Base-by-base conservation (phyloP, 2,888 invertebrate genomes). In the Phyllotreta striolata region DNA sequence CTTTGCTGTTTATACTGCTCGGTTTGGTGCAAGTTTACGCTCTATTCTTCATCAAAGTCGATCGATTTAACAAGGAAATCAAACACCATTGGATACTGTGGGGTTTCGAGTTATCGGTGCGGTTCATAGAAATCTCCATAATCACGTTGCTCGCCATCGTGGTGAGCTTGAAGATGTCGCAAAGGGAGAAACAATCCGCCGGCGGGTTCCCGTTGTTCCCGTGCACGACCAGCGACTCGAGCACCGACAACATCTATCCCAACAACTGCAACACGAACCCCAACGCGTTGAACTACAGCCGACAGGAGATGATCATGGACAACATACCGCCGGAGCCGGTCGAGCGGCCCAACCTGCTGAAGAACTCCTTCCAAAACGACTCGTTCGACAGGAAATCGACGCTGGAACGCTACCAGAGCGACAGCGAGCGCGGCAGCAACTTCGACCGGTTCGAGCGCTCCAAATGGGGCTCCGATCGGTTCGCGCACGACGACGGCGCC, bases 21-120 rank as follows among this genome's bases (percentile, higher is more conserved):
- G 93, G 93, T 1, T 88, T 88, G 9, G 85, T 95, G 34, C 95
- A 95, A 77, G 87, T 95, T 24, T 95, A 94, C 78, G 93, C 92
- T 1, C 85, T 91, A 52, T 87, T 90, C 74, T 88, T 87, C 52
- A 87, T 90, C 46, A 84, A 85, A 75, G 81, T 74, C 7, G 80
- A 81, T 66, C 72, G 78, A 41, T 81, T 81, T 73, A 85, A 85
- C 13, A 84, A 83, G 62, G 86, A 87, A 82, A 85, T 86, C 0
- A 89, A 90, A 73, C 88, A 89, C 73, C 89, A 90, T 66, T 96
- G 96, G 96, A 85, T 95, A 3, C 91, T 95, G 84, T 96, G 95
- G 94, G 91, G 92, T 13, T 95, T 93, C 83, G 94, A 96, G 77
- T 90, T 94, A 76, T 91, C 91, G 0, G 86, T 95, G 56, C 87